phyloP scores from a whole-genome alignment of 2,113 vertebrate genomes.

The Dasypus novemcinctus region DNA sequence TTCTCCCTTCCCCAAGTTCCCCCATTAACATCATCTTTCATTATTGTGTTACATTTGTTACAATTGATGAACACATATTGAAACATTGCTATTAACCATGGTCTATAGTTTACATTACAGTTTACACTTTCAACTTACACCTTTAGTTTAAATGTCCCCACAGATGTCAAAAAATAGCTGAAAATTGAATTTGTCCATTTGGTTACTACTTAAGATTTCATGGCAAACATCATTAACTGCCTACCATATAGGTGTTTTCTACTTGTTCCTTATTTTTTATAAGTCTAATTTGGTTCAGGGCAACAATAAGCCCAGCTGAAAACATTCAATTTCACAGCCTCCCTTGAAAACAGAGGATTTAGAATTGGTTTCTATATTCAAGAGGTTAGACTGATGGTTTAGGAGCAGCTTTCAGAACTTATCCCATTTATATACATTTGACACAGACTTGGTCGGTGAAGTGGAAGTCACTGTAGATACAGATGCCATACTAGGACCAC shows the following conservation, averaged over 20 bases:
- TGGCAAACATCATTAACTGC: background rate
- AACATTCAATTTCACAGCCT: background rate
- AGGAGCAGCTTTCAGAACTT: background rate
- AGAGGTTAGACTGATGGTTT: background rate
- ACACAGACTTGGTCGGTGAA: background rate
- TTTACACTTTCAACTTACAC: too few relatives aligned
- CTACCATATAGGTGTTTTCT: background rate
- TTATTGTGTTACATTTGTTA: too few relatives aligned
- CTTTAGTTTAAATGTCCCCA: background rate
- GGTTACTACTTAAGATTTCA: background rate
- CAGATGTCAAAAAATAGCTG: slow-evolving; percentile 7
- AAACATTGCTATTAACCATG: too few relatives aligned
- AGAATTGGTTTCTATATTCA: background rate
- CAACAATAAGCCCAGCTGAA: background rate
- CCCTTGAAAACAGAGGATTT: background rate
- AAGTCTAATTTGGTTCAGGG: slow-evolving; percentile 6
- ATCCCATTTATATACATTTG: background rate
- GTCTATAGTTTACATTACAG: too few relatives aligned
- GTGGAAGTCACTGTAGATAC: background rate
- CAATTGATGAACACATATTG: too few relatives aligned
- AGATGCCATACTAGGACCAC: background rate
- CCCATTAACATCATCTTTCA: too few relatives aligned
- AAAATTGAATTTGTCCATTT: background rate
- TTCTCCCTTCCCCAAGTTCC: too few relatives aligned
- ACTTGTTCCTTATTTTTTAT: background rate